These are phyloP conservation scores for Auanema freiburgensis DNA, from an alignment of 2,888 invertebrate species.

Conservation along the genomic window DNA sequence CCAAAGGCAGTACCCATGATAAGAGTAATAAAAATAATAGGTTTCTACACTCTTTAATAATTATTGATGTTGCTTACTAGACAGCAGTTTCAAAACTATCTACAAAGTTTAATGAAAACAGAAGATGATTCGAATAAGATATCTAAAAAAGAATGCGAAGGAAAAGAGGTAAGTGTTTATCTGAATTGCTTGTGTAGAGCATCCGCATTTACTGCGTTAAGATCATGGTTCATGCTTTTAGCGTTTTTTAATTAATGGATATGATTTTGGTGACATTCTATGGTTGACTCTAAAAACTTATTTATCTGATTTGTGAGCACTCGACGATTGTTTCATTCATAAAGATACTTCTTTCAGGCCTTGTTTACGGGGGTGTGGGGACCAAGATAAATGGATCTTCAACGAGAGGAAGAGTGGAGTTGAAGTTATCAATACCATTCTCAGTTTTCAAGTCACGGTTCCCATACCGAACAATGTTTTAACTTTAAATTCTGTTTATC, in stretches of 20 bases:
- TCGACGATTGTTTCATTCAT: neutral
- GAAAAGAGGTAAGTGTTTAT: no score
- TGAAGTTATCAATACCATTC: conserved; percentile 4
- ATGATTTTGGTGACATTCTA: conserved; percentile 48
- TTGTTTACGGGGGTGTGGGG: conserved; percentile 4
- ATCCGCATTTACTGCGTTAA: no score
- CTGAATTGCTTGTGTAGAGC: no score
- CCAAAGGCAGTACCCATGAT: no score
- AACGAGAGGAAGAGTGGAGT: neutral
- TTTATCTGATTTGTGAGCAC: conserved; percentile 40
- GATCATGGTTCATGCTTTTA: conserved; percentile 55
- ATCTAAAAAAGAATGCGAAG: no score
- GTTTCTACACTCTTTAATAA: no score
- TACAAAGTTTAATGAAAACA: no score
- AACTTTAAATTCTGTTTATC: conserved; percentile 10
- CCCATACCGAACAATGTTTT: no score
- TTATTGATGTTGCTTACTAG: no score
- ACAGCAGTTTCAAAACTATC: no score
- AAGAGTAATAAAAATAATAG: no score
- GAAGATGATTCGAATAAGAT: no score
- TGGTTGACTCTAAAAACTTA: conserved; percentile 57
- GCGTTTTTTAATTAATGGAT: conserved; percentile 27
- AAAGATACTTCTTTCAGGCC: conserved; percentile 11
- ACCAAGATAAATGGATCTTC: conserved; percentile 16
- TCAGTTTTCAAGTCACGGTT: conserved; percentile 5